phyloP scores from a whole-genome alignment of 2,797 vertebrate genomes.

The Danio jaintianensis region DNA sequence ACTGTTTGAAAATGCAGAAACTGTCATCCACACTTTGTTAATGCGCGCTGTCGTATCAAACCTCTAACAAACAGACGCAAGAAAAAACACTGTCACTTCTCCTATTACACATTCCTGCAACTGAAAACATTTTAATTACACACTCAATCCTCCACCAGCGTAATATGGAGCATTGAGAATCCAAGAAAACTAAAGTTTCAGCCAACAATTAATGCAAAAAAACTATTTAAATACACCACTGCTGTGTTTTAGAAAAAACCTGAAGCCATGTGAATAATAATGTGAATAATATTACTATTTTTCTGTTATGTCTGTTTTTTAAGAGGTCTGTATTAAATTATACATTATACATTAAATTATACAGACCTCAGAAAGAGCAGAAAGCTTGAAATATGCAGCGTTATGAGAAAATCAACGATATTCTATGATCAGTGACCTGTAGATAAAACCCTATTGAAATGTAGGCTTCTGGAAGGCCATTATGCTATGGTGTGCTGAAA shows the following conservation, averaged over 20 bases:
- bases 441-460: slow-evolving; percentile 6
- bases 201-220: slow-evolving; percentile 21
- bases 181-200: slow-evolving; percentile 9
- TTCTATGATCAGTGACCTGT: background rate
- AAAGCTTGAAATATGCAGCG: background rate
- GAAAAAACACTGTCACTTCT: slow-evolving; percentile 18
- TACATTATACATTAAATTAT: background rate
- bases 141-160: background rate
- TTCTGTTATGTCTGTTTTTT: background rate
- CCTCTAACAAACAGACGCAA: slow-evolving; percentile 38
- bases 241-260: slow-evolving; percentile 18
- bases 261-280: background rate
- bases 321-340: background rate
- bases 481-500: slow-evolving; percentile 15
- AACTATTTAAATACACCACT: background rate
- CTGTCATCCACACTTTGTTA: slow-evolving; percentile 29
- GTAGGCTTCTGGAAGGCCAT: slow-evolving; percentile 16
- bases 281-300: background rate
- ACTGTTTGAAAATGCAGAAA: slow-evolving; percentile 27
- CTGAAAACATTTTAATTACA: slow-evolving; percentile 42
- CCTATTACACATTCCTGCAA: slow-evolving; percentile 19
- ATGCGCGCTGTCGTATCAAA: slow-evolving; percentile 29
- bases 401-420: background rate
- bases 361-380: background rate
- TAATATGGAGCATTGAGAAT: background rate